Evolutionary conservation across 2,888 invertebrate species (phyloP).

Genomic region (Drosophila cognata): DNA sequence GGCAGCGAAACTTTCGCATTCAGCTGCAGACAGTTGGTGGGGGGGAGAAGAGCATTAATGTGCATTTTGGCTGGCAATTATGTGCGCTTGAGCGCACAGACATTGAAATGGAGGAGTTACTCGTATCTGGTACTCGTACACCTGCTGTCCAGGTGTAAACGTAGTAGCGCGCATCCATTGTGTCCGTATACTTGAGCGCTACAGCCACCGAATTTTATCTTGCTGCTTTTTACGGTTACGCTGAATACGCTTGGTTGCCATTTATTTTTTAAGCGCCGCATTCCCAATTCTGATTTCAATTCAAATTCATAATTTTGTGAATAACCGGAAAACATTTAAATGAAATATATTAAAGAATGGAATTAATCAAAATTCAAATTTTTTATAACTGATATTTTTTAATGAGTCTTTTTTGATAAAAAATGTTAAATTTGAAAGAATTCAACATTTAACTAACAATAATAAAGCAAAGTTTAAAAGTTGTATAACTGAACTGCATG

Average conservation of each 20-base stretch:
- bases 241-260: neutral
- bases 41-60: constrained; percentile 50
- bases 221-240: neutral
- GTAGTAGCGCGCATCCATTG: constrained; percentile 7
- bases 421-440: neutral
- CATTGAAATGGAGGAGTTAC: constrained; percentile 30
- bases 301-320: neutral
- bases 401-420: neutral
- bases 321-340: neutral
- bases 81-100: constrained; percentile 49
- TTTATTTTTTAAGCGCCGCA: neutral
- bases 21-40: neutral
- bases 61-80: constrained; percentile 66
- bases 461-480: neutral
- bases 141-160: constrained; percentile 29
- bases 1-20: neutral
- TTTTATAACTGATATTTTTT: rapidly evolving
- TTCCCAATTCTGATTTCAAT: constrained; percentile 4
- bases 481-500: neutral
- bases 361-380: neutral
- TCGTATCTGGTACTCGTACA: constrained; percentile 27
- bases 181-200: neutral
- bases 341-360: neutral
- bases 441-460: neutral
- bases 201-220: constrained; percentile 11